These are phyloP conservation scores for Gambusia affinis DNA, from an alignment of 2,113 vertebrate species.

Conservation along the genomic window DNA sequence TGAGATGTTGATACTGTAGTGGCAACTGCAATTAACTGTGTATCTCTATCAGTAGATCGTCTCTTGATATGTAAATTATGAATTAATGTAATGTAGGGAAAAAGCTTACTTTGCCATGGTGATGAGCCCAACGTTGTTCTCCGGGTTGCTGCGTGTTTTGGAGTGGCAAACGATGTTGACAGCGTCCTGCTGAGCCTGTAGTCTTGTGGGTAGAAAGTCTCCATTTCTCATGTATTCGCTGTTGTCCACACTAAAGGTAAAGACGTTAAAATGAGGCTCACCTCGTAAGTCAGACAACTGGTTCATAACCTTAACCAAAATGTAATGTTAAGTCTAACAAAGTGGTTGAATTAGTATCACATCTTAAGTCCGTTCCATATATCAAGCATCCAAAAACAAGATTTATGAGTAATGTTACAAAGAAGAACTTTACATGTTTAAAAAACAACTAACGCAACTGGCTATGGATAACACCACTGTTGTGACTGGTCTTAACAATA, in stretches of 20 bases:
- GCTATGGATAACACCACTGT: background rate
- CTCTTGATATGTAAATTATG: background rate
- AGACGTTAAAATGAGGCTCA: background rate
- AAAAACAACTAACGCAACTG: background rate
- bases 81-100: constrained; percentile 4
- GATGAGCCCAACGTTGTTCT: constrained; percentile 98
- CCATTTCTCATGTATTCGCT: constrained; percentile 98
- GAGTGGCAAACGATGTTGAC: constrained; percentile 97
- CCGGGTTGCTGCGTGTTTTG: constrained; percentile 93
- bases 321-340: background rate
- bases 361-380: background rate
- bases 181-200: constrained; percentile 96
- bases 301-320: background rate
- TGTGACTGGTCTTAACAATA: background rate
- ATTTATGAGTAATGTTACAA: background rate
- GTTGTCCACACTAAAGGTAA: constrained; percentile 88
- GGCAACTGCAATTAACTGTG: no score
- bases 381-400: background rate
- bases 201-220: constrained; percentile 93
- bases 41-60: background rate
- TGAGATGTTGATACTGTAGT: no score
- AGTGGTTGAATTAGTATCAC: background rate
- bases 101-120: constrained; percentile 91
- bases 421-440: background rate
- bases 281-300: background rate